These are phyloP conservation scores for Diacarnus erythraeanus DNA, from an alignment of 37 sponge, comb jelly and placozoan genomes.

Conservation along the genomic window DNA sequence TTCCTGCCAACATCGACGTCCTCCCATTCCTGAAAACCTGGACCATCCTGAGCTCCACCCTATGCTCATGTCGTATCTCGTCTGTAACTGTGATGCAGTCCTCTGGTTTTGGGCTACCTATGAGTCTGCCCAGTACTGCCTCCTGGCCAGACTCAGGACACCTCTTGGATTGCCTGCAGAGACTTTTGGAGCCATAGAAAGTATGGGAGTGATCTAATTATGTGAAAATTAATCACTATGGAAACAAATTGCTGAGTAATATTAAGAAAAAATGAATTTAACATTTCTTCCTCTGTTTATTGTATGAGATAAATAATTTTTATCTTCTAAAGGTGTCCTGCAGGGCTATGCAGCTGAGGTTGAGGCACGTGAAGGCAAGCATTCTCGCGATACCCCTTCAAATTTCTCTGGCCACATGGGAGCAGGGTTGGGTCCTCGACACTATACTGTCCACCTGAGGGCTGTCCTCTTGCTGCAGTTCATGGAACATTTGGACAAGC, in stretches of 20 bases:
- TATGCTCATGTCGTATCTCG: constrained; percentile 65
- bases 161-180: constrained; percentile 88
- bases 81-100: constrained; percentile 86
- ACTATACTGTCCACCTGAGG: constrained; percentile 85
- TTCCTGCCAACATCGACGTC: constrained; percentile 82
- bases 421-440: constrained; percentile 88
- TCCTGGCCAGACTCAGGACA: constrained; percentile 87
- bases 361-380: constrained; percentile 47
- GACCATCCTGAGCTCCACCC: constrained; percentile 85
- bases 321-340: constrained; percentile 57
- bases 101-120: constrained; percentile 96
- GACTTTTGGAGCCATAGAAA: constrained; percentile 86
- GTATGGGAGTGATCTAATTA: constrained; percentile 41
- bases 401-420: constrained; percentile 85
- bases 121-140: constrained; percentile 89
- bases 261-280: too few relatives aligned
- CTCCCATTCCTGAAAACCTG: constrained; percentile 31
- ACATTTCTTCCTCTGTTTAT: too few relatives aligned
- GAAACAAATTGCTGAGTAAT: too few relatives aligned
- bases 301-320: too few relatives aligned
- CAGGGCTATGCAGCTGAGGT: constrained; percentile 81
- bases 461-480: constrained; percentile 84
- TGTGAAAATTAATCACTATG: too few relatives aligned
- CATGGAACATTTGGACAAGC: constrained; percentile 90
- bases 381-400: constrained; percentile 73